Base-by-base conservation (phyloP, 2,113 vertebrate genomes). In the Takifugu flavidus region DNA sequence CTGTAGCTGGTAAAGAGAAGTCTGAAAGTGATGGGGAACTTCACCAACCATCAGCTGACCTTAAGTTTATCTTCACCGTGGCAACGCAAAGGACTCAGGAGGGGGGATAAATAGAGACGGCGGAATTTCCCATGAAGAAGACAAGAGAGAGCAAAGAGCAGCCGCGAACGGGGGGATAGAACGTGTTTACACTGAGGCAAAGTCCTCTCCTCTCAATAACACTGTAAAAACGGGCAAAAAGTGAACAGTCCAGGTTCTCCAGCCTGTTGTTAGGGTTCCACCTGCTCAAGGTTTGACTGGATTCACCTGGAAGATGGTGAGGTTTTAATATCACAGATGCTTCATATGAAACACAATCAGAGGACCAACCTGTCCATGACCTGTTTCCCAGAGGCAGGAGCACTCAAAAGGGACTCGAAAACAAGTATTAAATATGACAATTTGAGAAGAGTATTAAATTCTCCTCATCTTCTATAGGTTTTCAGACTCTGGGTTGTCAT, bases 401-500 rank as follows among this genome's bases (percentile, higher is more conserved):
- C 2, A 39, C 3, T 39, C 34, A 6, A 39, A 11, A 10, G 11
- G 34, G 11, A 31, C 6, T 6, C 29, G 6, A 31, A 31, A 20
- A 20, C 20, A 20, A 39, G 34, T 10, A 39, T 39, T 39, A 39
- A 39, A 8, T 39, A 39, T 39, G 11, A 10, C 3, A 39, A 39
- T 39, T 10, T 11, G 11, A 39, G 34, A 39, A 39, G 11, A 39
- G 34, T 39, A 39, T 10, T 39, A 39, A 39, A 39, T 10, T 39
- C 34, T 34, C 31, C 31, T 34, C 31, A 60, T 53, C 25, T 31
- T 25, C 49, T 27, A 62, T 67, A 42, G 56, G 14, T 8, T 13
- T 49, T 11, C 0, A 49, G 31, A 58, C 58, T 55, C 27, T 25
- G 3, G 39, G 82, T 84, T 80, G 78, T 65, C 82, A 86, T 78